Evolutionary conservation across 2,113 vertebrate genomes (phyloP).

Genomic region (Chaenocephalus aceratus): DNA sequence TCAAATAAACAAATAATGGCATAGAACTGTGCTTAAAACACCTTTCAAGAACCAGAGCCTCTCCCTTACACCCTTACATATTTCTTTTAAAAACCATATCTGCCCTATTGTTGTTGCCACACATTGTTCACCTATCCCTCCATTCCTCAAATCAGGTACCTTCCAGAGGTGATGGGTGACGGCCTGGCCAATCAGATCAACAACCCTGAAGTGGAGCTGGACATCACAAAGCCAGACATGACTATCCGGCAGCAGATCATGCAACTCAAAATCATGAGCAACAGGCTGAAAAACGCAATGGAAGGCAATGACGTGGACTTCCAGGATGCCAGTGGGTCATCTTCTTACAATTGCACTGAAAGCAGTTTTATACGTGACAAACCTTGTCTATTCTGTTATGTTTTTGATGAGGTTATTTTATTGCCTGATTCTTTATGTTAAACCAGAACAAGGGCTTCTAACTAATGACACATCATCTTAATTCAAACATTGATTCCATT

Average conservation of each 20-base stretch:
- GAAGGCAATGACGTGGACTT: conserved; percentile 92
- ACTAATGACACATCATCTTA: neutral
- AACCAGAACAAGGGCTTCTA: neutral
- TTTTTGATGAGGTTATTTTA: neutral
- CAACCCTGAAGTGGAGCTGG: conserved; percentile 97
- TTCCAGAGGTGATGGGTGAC: conserved; percentile 95
- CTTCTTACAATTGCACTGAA: neutral
- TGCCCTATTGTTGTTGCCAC: neutral
- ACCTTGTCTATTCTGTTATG: neutral
- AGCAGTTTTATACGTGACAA: neutral
- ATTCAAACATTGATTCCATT: conserved; percentile 24
- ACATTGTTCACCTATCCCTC: neutral
- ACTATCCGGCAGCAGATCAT: conserved; percentile 97
- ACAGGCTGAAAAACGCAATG: conserved; percentile 91
- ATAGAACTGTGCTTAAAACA: neutral
- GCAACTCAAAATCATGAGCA: conserved; percentile 97
- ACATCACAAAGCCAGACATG: conserved; percentile 99
- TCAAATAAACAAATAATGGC: neutral
- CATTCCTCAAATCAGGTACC: conserved; percentile 84
- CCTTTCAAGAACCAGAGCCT: no score
- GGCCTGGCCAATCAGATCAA: conserved; percentile 98
- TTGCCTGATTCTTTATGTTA: neutral
- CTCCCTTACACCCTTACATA: neutral
- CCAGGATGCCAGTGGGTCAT: conserved; percentile 86
- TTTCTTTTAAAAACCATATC: neutral